Evolutionary conservation across 2,113 vertebrate species (phyloP).

Genomic region (Camelus dromedarius): DNA sequence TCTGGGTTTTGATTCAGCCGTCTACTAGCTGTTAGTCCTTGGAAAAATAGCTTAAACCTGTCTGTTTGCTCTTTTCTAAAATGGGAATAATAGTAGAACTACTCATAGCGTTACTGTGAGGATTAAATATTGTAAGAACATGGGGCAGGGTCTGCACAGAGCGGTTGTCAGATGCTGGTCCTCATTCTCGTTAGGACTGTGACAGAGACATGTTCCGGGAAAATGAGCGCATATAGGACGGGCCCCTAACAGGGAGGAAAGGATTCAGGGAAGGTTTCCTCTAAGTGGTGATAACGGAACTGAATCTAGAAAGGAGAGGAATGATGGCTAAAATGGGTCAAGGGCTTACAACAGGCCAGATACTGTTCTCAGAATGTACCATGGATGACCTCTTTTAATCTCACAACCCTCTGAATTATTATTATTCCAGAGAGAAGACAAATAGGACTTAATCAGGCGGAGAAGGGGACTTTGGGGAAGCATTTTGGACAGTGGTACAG

Average conservation of each 20-base stretch:
- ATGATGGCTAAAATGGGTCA: not conserved
- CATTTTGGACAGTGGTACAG: not conserved
- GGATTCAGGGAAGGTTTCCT: not conserved
- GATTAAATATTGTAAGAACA: not conserved
- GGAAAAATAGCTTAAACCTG: not conserved
- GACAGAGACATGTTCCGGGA: not conserved
- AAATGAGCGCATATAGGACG: fast-evolving
- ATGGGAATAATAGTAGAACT: not conserved
- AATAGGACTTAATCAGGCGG: not conserved
- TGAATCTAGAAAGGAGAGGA: not conserved
- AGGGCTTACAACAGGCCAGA: not conserved
- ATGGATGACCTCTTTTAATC: not conserved
- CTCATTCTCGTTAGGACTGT: not conserved
- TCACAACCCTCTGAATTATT: not conserved
- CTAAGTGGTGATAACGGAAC: not conserved
- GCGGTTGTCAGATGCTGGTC: not conserved
- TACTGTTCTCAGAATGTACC: not conserved
- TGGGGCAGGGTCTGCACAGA: not conserved
- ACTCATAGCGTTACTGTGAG: not conserved
- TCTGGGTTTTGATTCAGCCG: not conserved
- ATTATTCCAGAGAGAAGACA: not conserved
- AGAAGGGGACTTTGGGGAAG: not conserved
- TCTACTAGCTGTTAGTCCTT: not conserved
- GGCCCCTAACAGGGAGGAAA: not conserved
- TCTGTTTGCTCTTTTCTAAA: not conserved